Conservation (phyloP, 92 coral and sea anemone genomes). For the Palythoa caribaeorum region DNA sequence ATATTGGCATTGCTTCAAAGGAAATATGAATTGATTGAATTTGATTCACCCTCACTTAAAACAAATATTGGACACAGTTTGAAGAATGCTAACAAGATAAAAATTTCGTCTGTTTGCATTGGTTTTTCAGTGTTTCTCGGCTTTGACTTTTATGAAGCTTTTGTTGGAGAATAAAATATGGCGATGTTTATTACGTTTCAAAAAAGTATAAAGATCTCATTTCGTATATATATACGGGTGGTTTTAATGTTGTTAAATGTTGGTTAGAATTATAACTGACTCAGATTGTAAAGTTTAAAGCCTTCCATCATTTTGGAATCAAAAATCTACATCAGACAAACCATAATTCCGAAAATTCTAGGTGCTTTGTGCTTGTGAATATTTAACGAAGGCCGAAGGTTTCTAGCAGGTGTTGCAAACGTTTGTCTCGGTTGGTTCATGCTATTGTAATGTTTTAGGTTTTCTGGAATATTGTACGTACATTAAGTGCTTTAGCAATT, state of each 20-base stretch:
- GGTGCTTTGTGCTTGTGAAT: slow-evolving; percentile 20
- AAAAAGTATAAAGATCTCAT: not conserved
- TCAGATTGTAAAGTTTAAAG: slow-evolving; percentile 7
- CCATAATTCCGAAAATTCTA: slow-evolving; percentile 37
- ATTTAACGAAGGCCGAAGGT: slow-evolving; percentile 52
- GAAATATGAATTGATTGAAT: slow-evolving; percentile 1
- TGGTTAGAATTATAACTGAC: slow-evolving; percentile 1
- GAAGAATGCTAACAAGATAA: not conserved
- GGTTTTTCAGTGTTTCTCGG: not conserved
- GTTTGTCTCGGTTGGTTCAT: not conserved
- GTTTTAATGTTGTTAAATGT: not conserved
- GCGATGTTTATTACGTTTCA: not conserved
- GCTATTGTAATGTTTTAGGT: not conserved
- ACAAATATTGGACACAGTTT: not conserved
- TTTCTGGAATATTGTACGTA: not conserved
- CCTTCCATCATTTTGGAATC: slow-evolving; percentile 21
- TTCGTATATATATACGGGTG: not conserved
- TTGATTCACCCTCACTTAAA: not conserved
- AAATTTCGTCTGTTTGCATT: not conserved
- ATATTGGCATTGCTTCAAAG: not conserved
- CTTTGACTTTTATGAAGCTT: not conserved
- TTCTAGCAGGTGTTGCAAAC: slow-evolving; percentile 37
- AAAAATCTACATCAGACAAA: slow-evolving; percentile 9
- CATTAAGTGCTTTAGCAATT: not conserved
- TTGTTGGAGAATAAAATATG: not conserved